Conservation (phyloP, 2,888 invertebrate genomes). For the Drosophila gaucha region DNA sequence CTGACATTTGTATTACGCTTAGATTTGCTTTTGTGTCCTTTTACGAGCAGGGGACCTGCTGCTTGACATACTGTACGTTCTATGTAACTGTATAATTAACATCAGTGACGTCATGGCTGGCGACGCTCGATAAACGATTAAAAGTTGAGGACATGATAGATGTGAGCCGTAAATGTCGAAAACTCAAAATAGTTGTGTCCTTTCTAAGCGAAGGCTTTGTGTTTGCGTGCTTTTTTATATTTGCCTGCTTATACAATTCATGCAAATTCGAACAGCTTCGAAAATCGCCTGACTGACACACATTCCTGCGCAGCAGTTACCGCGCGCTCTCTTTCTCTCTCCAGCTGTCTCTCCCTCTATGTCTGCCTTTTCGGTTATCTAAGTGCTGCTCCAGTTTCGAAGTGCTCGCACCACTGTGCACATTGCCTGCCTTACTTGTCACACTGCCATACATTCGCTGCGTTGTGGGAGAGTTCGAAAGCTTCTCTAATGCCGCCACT, state of each 20-base stretch:
- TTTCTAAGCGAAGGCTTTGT: constrained; percentile 38
- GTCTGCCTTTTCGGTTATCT: constrained; percentile 9
- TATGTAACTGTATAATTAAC: constrained; percentile 55
- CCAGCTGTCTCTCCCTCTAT: constrained; percentile 4
- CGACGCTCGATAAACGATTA: constrained; percentile 60
- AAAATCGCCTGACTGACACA: constrained; percentile 62
- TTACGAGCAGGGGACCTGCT: constrained; percentile 4
- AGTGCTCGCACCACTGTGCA: constrained; percentile 61
- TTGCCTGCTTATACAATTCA: constrained; percentile 66
- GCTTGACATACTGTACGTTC: constrained; percentile 36
- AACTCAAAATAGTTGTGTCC: constrained; percentile 35
- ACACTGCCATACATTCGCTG: constrained; percentile 80
- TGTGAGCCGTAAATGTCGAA: constrained; percentile 29
- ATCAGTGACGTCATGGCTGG: constrained; percentile 60
- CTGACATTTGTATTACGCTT: constrained; percentile 22
- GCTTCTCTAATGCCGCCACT: constrained; percentile 45
- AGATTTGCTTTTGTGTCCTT: constrained; percentile 13
- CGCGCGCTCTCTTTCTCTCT: constrained; percentile 8
- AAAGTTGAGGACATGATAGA: constrained; percentile 34
- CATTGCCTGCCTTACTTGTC: constrained; percentile 75
- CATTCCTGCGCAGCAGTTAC: constrained; percentile 60
- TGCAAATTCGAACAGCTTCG: constrained; percentile 47
- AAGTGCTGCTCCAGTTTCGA: constrained; percentile 71
- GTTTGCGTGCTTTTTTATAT: constrained; percentile 53
- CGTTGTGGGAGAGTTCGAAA: constrained; percentile 58